Evolutionary conservation across 2,888 invertebrate genomes (phyloP), one percentile per base, ranked within the genome.

Genomic region (Agrochola circellaris): DNA sequence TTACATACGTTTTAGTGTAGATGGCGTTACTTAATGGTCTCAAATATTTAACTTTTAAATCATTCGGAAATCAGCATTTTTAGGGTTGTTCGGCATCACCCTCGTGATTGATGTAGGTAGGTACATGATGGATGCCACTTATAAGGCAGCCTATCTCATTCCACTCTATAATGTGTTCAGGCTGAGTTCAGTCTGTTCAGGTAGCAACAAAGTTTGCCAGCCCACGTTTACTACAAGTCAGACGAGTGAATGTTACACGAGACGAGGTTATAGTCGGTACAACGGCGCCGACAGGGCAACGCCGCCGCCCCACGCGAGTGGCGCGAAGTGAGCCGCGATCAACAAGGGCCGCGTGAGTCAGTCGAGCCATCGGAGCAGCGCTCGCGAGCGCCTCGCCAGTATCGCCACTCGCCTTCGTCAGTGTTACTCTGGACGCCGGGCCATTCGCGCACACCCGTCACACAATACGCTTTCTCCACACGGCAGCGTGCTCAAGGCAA

Each of bases 401-500:
- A 62, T 23, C 54, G 81, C 56, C 74, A 42, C 72, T 61, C 76
- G 77, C 64, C 62, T 67, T 77, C 77, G 81, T 82, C 81, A 89
- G 89, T 89, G 79, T 72, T 75, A 82, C 84, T 89, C 82, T 87
- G 89, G 80, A 75, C 90, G 88, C 84, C 89, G 89, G 86, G 81
- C 91, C 75, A 81, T 58, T 51, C 86, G 90, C 87, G 84, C 87
- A 84, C 75, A 79, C 81, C 79, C 80, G 81, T 86, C 75, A 67
- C 74, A 75, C 81, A 82, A 75, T 77, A 81, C 88, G 91, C 93
- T 93, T 92, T 94, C 92, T 89, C 92, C 91, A 89, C 91, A 89
- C 90, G 82, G 86, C 90, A 89, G 90, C 93, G 93, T 92, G 94
- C 92, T 93, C 93, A 92, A 93, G 93, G 93, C 93, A 93, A 92